Evolutionary conservation across 2,113 vertebrate genomes (phyloP), one percentile per base, ranked within the genome.

Genomic region (Pontoporia blainvillei): DNA sequence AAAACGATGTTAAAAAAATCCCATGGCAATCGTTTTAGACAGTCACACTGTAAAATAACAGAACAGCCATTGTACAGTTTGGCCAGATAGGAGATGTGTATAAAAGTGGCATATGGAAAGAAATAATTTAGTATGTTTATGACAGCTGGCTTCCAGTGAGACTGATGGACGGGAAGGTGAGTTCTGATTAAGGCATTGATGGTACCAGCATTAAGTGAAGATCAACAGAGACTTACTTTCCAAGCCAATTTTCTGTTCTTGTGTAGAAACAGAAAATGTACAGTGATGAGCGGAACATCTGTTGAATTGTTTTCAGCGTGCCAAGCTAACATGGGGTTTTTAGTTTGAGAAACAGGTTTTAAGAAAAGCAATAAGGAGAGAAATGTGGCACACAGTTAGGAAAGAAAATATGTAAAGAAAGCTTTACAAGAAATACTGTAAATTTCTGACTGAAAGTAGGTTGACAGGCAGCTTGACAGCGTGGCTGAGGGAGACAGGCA

Each of bases 311-410:
- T 98, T 97, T 95, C 82, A 95, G 49, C 1, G 34, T 86, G 79
- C 95, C 95, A 98, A 96, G 78, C 90, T 95, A 96, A 67, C 96
- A 95, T 44, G 93, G 1, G 75, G 54, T 97, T 97, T 96, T 98
- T 86, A 25, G 66, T 96, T 97, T 98, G 79, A 96, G 96, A 92
- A 97, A 90, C 46, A 83, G 23, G 4, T 25, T 86, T 97, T 93
- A 12, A 91, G 94, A 91, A 92, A 95, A 57, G 73, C 46, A 94
- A 90, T 49, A 44, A 72, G 13, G 71, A 57, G 66, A 39, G 62
- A 95, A 96, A 41, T 17, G 71, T 36, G 14, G 18, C 62, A 95
- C 49, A 88, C 96, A 98, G 97, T 91, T 72, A 94, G 86, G 61
- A 87, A 96, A 4, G 76, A 94, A 98, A 97, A 95, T 95, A 87